A percentile compares a stretch with the other conserved stretches of the same genome.
Evolutionary conservation across 2,113 vertebrate genomes (phyloP).

Genomic region (Brachypteracias leptosomus): DNA sequence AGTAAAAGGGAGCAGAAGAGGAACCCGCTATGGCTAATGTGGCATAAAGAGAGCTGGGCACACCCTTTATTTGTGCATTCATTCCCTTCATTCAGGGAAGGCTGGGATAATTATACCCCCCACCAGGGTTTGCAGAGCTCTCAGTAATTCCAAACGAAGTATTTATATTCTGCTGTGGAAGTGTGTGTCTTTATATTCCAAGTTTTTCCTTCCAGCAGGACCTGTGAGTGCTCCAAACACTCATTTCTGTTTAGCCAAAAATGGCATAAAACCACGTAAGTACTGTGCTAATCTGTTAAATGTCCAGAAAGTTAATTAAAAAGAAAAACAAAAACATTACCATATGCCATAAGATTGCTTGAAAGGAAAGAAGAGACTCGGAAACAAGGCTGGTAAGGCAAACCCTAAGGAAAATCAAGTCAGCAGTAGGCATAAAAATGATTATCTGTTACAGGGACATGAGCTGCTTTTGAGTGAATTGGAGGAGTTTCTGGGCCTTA

Average conservation of each 20-base stretch:
- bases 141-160: neutral
- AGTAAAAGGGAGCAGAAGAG: neutral
- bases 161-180: neutral
- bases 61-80: neutral
- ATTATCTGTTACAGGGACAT: neutral
- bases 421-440: neutral
- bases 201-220: neutral
- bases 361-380: neutral
- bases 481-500: neutral
- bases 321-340: neutral
- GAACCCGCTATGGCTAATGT: neutral
- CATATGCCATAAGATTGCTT: neutral
- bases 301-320: neutral
- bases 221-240: rapidly evolving
- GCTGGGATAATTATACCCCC: constrained; percentile 14
- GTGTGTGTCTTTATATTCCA: neutral
- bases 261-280: rapidly evolving
- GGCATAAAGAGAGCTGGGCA: neutral
- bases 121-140: neutral
- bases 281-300: neutral
- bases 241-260: neutral
- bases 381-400: neutral
- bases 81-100: neutral
- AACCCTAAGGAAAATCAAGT: neutral
- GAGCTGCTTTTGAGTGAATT: neutral